Percentiles rank a stretch among this genome's conserved stretches.
Conservation (phyloP, 30 jellyfish, hydroid and myxozoan species). For the Clytia hemisphaerica region DNA sequence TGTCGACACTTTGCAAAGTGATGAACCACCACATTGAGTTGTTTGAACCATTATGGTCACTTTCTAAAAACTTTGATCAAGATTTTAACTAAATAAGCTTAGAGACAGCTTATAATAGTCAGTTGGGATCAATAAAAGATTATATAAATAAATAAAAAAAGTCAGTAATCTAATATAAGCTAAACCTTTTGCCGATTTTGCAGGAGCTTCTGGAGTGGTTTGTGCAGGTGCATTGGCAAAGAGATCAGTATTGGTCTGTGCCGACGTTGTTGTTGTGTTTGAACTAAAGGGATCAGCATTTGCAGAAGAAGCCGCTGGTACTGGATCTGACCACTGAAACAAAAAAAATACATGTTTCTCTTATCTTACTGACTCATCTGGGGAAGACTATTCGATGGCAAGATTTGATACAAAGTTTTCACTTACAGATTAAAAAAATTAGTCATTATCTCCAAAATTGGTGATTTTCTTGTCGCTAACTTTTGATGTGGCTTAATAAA, state of each 20-base stretch:
- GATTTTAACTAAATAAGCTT: too few species aligned
- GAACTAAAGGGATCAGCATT: not conserved
- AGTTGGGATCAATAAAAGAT: too few species aligned
- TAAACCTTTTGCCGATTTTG: slow-evolving; percentile 16
- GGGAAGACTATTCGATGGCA: too few species aligned
- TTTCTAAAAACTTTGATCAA: too few species aligned
- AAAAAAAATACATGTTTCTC: not conserved
- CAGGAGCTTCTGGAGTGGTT: not conserved
- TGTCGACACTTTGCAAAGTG: too few species aligned
- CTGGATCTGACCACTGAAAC: slow-evolving; percentile 10
- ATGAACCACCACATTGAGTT: too few species aligned
- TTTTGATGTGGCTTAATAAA: not conserved
- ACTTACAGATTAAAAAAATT: not conserved
- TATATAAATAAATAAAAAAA: too few species aligned
- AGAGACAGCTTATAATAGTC: too few species aligned
- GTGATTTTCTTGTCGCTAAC: not conserved
- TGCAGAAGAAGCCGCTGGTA: not conserved
- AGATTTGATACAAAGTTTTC: not conserved
- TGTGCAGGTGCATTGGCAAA: not conserved
- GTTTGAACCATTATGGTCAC: too few species aligned
- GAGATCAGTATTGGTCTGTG: not conserved
- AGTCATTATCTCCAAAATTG: not conserved
- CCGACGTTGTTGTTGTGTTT: not conserved
- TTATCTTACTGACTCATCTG: too few species aligned
- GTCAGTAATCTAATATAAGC: not conserved